Base-by-base conservation (phyloP, 2,113 vertebrate species). In the Beaufortia kweichowensis region DNA sequence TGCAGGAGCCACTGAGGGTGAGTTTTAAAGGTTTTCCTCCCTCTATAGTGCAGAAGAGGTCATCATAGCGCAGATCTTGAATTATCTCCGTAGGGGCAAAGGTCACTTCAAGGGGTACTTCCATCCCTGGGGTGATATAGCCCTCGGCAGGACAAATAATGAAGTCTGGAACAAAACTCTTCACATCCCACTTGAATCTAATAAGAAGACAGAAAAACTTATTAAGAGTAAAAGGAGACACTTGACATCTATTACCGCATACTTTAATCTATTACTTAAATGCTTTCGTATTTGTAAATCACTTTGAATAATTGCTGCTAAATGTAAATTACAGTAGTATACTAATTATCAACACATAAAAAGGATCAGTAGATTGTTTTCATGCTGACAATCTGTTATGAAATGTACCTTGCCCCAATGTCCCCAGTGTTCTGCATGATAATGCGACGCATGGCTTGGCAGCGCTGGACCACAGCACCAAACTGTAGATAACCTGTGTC, bases 141-240 rank as follows among this genome's bases (percentile, higher is more conserved):
- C 95, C 95, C 83, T 93, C 87, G 10, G 75, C 43, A 0, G 95
- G 96, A 3, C 33, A 82, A 81, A 97, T 93, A 56, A 87, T 91
- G 83, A 96, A 90, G 73, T 92, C 89, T 5, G 92, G 89, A 64
- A 90, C 84, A 61, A 94, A 92, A 60, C 66, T 84, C 64, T 85
- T 85, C 2, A 65, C 23, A 48, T 95, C 91, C 96, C 96, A 98
- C 15, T 88, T 86, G 84, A 97, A 96, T 74, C 95, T 97, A 78
- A 76, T 14, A 68, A 28, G 41, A 50, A 60, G 29, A 73, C 48
- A 65, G 19, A 68, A 41, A 76, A 41, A 53, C 48, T 6, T 53
- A 53, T 53, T 10, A 39, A 39, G 8, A 39, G n/a, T n/a, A n/a
- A n/a, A n/a, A n/a, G n/a, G n/a, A 17, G 12, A 46, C 3, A 46